Base-by-base conservation (phyloP, 1,140 invertebrate genomes). In the Hylyphantes graminicola region DNA sequence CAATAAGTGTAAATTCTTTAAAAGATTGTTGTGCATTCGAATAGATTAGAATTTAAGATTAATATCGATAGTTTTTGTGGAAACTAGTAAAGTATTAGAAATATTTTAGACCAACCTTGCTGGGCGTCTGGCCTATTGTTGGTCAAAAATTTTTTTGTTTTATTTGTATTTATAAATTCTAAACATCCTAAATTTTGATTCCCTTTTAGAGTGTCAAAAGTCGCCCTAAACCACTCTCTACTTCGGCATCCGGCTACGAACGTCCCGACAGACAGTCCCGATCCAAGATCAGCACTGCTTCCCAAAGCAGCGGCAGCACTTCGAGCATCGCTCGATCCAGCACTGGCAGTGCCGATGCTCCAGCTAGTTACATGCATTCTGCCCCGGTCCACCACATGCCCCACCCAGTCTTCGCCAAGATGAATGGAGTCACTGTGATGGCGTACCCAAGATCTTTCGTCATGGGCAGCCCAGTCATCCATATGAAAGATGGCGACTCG, bases 371-470 rank as follows among this genome's bases (percentile, higher is more conserved):
- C 57, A 35, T 63, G 19, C 79, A 81, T 73, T 67, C 79, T 2
- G 50, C 35, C 53, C 79, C 79, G 9, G 7, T 81, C 5, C 64
- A 55, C 53, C 67, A 81, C 17, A n/a, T 81, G 67, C 88, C 90
- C 88, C 82, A 19, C 64, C 61, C 21, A 17, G 55, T 86, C 61
- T 70, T 76, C n/a, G 55, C 81, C 35, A 83, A 83, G 61, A 76
- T 83, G 17, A 83, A 76, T 67, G 81, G 81, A 17, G 72, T 83
- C 6, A 51, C 79, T 9, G 63, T 83, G 5, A 75, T 83, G 63
- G 50, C 72, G 11, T 83, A 76, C 68, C 81, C 81, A 2, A 61
- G 59, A 13, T 74, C 79, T 53, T 64, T 75, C 53, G 51, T 83
- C 9, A 74, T 83, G 70, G 61, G 72, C 13, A 76, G 53, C 57